Percentiles rank a stretch among this genome's conserved stretches.
phyloP scores from a whole-genome alignment of 37 sponge, comb jelly and placozoan genomes.

The Beroe ovata region DNA sequence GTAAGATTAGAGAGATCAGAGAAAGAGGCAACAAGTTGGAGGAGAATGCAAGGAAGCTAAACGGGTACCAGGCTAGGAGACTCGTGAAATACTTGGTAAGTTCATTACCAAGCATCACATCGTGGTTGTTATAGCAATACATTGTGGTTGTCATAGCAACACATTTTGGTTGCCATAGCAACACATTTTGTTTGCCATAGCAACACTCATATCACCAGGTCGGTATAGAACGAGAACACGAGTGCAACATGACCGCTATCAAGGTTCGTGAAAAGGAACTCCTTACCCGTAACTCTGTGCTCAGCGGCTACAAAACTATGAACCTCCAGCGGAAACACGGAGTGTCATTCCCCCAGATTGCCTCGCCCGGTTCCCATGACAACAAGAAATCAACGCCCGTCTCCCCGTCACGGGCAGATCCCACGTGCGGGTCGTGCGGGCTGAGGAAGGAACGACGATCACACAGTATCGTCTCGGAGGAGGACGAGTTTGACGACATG shows the following conservation, averaged over 20 bases:
- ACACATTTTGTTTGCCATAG: not conserved
- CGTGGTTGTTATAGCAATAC: not conserved
- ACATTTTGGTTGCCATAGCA: too few species aligned
- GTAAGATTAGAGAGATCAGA: not conserved
- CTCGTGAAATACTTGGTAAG: conserved; percentile 40
- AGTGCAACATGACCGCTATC: not conserved
- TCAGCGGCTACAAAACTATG: not conserved
- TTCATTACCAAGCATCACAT: too few species aligned
- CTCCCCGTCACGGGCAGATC: not conserved
- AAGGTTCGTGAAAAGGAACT: not conserved
- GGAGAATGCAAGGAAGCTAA: not conserved
- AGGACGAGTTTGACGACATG: not conserved
- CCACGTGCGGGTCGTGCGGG: not conserved
- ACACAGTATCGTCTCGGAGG: not conserved
- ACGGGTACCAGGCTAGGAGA: conserved; percentile 14
- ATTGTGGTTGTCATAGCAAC: too few species aligned
- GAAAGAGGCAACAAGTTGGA: conserved; percentile 23
- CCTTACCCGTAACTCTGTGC: not conserved
- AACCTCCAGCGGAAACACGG: conserved; percentile 30
- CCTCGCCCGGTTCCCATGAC: not conserved
- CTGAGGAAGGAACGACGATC: not conserved
- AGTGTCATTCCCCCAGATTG: not conserved
- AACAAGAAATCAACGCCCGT: not conserved
- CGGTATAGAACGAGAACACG: conserved; percentile 25
- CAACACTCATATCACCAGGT: not conserved